phyloP scores from a whole-genome alignment of 2,113 vertebrate genomes.

The Pimephales promelas region DNA sequence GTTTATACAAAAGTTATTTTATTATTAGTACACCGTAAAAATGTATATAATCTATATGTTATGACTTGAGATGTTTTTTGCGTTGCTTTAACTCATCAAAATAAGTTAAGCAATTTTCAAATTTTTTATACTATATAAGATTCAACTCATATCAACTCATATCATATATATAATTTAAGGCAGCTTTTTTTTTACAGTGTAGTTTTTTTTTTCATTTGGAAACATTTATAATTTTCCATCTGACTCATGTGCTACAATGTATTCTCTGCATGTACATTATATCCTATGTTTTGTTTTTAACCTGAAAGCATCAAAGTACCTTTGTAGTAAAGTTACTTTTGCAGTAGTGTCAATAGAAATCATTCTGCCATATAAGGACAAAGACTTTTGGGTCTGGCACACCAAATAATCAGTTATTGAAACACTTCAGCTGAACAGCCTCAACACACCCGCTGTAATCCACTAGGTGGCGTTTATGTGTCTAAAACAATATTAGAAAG shows the following conservation, averaged over 20 bases:
- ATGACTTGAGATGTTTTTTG: too few species aligned
- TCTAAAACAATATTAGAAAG: background rate
- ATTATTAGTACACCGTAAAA: background rate
- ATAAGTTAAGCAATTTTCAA: too few species aligned
- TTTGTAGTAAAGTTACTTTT: constrained; percentile 29
- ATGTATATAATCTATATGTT: too few species aligned
- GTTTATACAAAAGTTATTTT: background rate
- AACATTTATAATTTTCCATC: background rate
- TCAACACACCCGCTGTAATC: background rate
- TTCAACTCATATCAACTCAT: too few species aligned
- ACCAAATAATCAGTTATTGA: constrained; percentile 25
- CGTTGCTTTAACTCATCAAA: too few species aligned
- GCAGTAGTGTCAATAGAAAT: constrained; percentile 8
- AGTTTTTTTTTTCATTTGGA: constrained; percentile 20
- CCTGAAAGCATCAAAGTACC: constrained; percentile 11
- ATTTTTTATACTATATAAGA: too few species aligned
- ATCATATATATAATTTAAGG: too few species aligned
- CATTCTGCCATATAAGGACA: constrained; percentile 47
- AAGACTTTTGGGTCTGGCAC: constrained; percentile 23
- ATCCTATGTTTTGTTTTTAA: background rate
- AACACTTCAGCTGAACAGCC: constrained; percentile 33
- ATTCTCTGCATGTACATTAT: constrained; percentile 3
- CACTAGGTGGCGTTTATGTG: constrained; percentile 32
- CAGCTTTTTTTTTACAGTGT: too few species aligned
- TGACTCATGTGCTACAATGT: constrained; percentile 7